Percentiles rank a stretch among this genome's conserved stretches.
Conservation (phyloP, 2,888 invertebrate species). For the Gisinianus flammeolus region DNA sequence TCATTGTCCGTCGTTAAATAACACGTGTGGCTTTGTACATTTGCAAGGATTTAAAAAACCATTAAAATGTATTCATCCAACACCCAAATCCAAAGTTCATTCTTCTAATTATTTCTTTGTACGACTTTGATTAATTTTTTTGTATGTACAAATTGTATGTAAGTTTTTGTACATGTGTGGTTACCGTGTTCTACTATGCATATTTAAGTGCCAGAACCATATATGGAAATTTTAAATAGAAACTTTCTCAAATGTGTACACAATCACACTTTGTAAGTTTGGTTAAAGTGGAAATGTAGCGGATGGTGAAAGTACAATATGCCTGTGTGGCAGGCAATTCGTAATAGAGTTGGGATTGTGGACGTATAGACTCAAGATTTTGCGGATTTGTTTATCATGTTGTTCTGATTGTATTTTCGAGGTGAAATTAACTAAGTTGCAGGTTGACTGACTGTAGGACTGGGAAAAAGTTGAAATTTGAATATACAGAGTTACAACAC, state of each 20-base stretch:
- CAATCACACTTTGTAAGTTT: too few relatives aligned
- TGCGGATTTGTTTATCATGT: background rate
- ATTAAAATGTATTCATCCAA: too few relatives aligned
- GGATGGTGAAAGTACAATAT: background rate
- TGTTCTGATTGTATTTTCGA: conserved; percentile 8
- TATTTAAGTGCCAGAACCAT: too few relatives aligned
- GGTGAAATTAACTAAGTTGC: conserved; percentile 34
- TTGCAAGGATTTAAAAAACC: background rate
- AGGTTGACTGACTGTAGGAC: conserved; percentile 23
- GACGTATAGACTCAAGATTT: background rate
- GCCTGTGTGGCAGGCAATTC: background rate
- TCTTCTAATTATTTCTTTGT: too few relatives aligned
- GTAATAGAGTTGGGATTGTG: background rate
- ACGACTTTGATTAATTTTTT: too few relatives aligned
- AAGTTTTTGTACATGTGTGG: too few relatives aligned
- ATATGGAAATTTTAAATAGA: too few relatives aligned
- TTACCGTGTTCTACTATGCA: too few relatives aligned
- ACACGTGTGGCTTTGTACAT: background rate
- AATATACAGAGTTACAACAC: background rate
- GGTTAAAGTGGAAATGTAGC: too few relatives aligned
- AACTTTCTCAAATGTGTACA: too few relatives aligned
- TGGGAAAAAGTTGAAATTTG: background rate
- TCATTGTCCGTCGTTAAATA: conserved; percentile 1
- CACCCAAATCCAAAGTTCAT: too few relatives aligned
- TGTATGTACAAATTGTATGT: too few relatives aligned